A percentile compares a stretch with the other conserved stretches of the same genome.
Conservation (phyloP, 2,888 invertebrate species). For the Julus scandinavius region DNA sequence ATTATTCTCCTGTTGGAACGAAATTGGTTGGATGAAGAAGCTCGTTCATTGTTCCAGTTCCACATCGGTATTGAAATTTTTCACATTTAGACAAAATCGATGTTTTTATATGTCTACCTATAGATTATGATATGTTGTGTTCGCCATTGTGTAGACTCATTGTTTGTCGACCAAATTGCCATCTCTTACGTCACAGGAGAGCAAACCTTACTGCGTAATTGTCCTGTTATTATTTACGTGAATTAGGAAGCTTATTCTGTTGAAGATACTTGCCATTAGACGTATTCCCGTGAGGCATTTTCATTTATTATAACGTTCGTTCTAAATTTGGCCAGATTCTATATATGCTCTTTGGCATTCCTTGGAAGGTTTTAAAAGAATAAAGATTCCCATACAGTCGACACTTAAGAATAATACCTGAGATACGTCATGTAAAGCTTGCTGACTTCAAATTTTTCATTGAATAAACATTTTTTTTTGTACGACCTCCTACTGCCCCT, state of each 20-base stretch:
- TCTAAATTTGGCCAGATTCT: background rate
- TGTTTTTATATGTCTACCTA: background rate
- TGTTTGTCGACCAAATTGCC: background rate
- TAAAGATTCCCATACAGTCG: background rate
- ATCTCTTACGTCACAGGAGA: background rate
- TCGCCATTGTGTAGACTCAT: background rate
- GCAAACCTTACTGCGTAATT: background rate
- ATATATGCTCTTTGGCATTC: background rate
- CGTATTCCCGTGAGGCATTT: background rate
- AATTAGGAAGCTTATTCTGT: background rate
- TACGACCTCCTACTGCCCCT: background rate
- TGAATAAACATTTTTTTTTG: conserved; percentile 37
- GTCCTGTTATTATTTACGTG: background rate
- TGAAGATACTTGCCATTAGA: background rate
- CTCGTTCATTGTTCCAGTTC: background rate
- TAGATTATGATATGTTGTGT: background rate
- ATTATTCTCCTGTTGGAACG: background rate
- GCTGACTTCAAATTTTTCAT: background rate
- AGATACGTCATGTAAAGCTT: background rate
- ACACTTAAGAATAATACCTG: background rate
- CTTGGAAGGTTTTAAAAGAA: background rate
- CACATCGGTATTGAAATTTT: background rate
- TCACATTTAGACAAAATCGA: background rate
- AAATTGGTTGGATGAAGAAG: background rate
- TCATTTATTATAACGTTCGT: background rate